Evolutionary conservation across 2,888 invertebrate species (phyloP).

Genomic region (Latrodectus hesperus): DNA sequence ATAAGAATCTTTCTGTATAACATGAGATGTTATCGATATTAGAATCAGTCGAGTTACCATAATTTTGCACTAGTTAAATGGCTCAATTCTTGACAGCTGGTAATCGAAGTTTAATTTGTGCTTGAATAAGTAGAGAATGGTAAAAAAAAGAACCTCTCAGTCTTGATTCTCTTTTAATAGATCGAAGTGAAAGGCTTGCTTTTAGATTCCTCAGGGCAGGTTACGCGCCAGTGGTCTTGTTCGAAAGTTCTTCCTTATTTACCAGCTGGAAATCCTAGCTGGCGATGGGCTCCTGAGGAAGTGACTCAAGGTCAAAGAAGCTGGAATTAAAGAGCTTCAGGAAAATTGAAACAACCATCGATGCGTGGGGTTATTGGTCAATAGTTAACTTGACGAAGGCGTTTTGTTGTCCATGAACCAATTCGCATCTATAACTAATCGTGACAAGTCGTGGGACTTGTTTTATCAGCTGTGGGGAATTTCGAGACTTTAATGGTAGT

Average conservation of each 20-base stretch:
- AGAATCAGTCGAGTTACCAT: too few relatives aligned
- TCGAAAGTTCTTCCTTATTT: constrained; percentile 10
- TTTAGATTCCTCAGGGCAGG: neutral
- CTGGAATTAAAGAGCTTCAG: constrained; percentile 11
- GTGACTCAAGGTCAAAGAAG: constrained; percentile 37
- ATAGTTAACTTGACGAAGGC: constrained; percentile 10
- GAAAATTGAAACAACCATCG: constrained; percentile 17
- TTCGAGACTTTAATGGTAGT: too few relatives aligned
- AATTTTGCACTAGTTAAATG: too few relatives aligned
- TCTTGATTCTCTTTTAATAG: too few relatives aligned
- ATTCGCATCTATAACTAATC: constrained; percentile 12
- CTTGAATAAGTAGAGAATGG: too few relatives aligned
- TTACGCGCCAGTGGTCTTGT: constrained; percentile 8
- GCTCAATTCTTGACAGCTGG: too few relatives aligned
- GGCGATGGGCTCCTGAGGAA: neutral
- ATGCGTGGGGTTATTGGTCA: constrained; percentile 52
- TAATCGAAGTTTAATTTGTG: too few relatives aligned
- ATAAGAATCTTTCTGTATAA: too few relatives aligned
- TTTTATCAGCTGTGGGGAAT: neutral
- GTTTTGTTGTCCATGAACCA: constrained; percentile 47
- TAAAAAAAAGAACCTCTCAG: too few relatives aligned
- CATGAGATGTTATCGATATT: too few relatives aligned
- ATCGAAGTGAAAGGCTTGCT: too few relatives aligned
- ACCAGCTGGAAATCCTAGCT: neutral
- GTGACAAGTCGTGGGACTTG: neutral